A percentile compares a stretch with the other conserved stretches of the same genome.
Evolutionary conservation across 1,140 invertebrate species (phyloP).

Genomic region (Thaumatotibia leucotreta): DNA sequence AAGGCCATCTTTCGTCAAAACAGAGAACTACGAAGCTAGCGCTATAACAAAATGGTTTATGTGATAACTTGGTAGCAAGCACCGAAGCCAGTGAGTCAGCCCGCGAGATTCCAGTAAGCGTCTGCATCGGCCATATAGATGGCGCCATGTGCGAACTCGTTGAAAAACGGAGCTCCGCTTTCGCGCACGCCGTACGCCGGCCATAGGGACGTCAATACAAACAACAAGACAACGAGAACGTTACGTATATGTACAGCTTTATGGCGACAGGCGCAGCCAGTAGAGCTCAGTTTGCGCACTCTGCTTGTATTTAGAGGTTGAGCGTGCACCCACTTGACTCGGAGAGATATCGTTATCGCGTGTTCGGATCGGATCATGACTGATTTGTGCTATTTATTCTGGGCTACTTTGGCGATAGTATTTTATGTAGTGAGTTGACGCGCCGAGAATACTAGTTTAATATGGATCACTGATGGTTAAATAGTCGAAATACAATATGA

Average conservation of each 20-base stretch:
- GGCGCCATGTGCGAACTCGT: conserved; percentile 19
- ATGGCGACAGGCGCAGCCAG: conserved; percentile 46
- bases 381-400: conserved; percentile 39
- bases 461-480: conserved; percentile 28
- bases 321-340: conserved; percentile 44
- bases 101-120: neutral
- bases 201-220: conserved; percentile 62
- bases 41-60: neutral
- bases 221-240: conserved; percentile 54
- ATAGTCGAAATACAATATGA: conserved; percentile 22
- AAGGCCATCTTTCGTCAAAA: neutral
- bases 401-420: conserved; percentile 24
- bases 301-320: conserved; percentile 54
- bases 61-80: neutral
- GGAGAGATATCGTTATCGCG: conserved; percentile 46
- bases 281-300: conserved; percentile 61
- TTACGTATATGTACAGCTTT: conserved; percentile 56
- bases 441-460: conserved; percentile 26
- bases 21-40: neutral
- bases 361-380: conserved; percentile 44
- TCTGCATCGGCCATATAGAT: neutral
- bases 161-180: conserved; percentile 2
- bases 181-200: conserved; percentile 47
- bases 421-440: conserved; percentile 38
- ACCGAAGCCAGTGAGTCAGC: neutral